These are phyloP conservation scores for Pterostichus madidus DNA, from an alignment of 2,888 invertebrate species.

Conservation along the genomic window DNA sequence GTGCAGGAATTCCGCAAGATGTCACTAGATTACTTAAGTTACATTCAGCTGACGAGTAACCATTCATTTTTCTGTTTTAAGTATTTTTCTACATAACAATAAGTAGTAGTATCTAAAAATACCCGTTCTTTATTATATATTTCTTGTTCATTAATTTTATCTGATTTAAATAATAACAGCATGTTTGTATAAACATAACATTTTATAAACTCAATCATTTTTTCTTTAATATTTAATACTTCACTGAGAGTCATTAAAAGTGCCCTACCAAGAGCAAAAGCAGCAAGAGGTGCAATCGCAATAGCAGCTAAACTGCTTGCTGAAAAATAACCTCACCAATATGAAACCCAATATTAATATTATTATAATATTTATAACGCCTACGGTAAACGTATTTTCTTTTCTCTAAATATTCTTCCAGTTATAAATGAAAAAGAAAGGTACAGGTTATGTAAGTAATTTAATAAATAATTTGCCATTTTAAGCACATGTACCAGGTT, in stretches of 20 bases:
- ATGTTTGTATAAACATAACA: background rate
- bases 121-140: constrained; percentile 13
- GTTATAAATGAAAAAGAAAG: constrained; percentile 44
- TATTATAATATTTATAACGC: constrained; percentile 58
- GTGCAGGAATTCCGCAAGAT: background rate
- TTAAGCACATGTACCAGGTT: constrained; percentile 65
- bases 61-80: constrained; percentile 4
- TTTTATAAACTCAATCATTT: constrained; percentile 23
- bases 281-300: constrained; percentile 46
- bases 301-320: constrained; percentile 49
- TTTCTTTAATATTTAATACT: constrained; percentile 36
- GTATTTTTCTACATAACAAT: constrained; percentile 5
- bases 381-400: constrained; percentile 61
- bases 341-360: constrained; percentile 36
- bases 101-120: background rate
- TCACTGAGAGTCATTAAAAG: constrained; percentile 13
- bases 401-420: constrained; percentile 63
- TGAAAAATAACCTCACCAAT: constrained; percentile 56
- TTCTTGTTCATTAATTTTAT: constrained; percentile 19
- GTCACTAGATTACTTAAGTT: background rate
- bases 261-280: constrained; percentile 1
- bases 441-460: constrained; percentile 15
- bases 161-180: background rate
- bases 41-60: too few relatives aligned
- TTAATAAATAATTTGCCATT: constrained; percentile 62